Evolutionary conservation across 2,113 vertebrate genomes (phyloP).

Genomic region (Balaeniceps rex): DNA sequence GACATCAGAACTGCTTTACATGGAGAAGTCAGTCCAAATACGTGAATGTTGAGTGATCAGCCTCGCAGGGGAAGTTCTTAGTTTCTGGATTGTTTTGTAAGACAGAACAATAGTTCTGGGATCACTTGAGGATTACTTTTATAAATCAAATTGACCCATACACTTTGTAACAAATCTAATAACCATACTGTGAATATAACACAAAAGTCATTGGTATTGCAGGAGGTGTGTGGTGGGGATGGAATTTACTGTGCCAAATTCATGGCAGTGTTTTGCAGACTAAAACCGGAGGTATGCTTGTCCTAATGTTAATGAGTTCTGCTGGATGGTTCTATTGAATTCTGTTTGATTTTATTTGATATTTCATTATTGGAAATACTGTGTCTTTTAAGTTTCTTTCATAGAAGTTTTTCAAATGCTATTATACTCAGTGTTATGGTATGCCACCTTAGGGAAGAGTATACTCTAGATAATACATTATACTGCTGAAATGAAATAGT

Average conservation of each 20-base stretch:
- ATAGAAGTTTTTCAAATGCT: neutral
- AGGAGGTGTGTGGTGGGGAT: neutral
- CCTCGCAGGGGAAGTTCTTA: neutral
- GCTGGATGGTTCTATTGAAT: neutral
- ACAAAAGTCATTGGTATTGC: neutral
- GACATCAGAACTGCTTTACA: accelerated
- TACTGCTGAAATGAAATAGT: neutral
- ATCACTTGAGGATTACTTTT: neutral
- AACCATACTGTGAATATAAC: neutral
- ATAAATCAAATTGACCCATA: neutral
- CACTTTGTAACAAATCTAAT: neutral
- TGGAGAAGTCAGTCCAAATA: neutral
- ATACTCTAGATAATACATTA: neutral
- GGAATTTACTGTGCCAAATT: neutral
- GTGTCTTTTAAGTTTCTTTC: neutral
- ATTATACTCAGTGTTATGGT: neutral
- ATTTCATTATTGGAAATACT: neutral
- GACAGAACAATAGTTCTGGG: neutral
- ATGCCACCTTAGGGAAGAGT: neutral
- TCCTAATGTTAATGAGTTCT: neutral
- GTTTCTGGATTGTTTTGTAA: neutral
- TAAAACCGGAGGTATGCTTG: neutral
- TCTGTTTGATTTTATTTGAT: neutral
- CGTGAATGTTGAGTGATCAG: neutral
- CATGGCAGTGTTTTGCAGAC: neutral